These are phyloP conservation scores for Mya arenaria DNA, from an alignment of 1,140 invertebrate genomes.

Conservation along the genomic window DNA sequence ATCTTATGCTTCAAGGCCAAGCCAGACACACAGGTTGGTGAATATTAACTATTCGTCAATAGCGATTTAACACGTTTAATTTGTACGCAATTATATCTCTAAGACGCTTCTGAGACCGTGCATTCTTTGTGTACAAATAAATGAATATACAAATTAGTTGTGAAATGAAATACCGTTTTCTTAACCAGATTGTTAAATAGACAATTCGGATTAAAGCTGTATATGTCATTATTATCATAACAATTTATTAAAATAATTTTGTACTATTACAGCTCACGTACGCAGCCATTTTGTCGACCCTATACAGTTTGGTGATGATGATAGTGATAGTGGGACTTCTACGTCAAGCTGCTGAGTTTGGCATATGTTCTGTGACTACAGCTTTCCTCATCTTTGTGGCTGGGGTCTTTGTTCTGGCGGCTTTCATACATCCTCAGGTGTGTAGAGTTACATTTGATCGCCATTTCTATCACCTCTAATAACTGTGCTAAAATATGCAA, in stretches of 20 bases:
- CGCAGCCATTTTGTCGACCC: constrained; percentile 73
- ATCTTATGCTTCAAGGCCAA: constrained; percentile 81
- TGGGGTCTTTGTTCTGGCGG: constrained; percentile 85
- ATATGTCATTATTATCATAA: too few relatives aligned
- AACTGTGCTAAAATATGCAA: not conserved
- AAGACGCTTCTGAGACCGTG: not conserved
- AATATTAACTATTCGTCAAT: not conserved
- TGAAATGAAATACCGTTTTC: not conserved
- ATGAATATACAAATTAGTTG: not conserved
- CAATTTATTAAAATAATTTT: too few relatives aligned
- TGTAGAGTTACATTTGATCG: not conserved
- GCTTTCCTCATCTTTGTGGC: constrained; percentile 75
- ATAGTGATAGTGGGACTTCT: constrained; percentile 78
- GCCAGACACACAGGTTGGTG: constrained; percentile 81
- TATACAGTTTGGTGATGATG: constrained; percentile 79
- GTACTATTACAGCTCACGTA: constrained; percentile 73
- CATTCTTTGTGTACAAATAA: not conserved
- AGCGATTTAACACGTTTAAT: not conserved
- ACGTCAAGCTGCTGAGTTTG: constrained; percentile 71
- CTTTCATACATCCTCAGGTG: constrained; percentile 89
- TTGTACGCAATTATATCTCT: not conserved
- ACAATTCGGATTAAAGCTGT: too few relatives aligned
- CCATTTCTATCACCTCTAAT: too few relatives aligned
- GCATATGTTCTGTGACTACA: constrained; percentile 76
- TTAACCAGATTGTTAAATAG: too few relatives aligned